Base-by-base conservation (phyloP, 2,113 vertebrate genomes). In the Chaetodon trifascialis region DNA sequence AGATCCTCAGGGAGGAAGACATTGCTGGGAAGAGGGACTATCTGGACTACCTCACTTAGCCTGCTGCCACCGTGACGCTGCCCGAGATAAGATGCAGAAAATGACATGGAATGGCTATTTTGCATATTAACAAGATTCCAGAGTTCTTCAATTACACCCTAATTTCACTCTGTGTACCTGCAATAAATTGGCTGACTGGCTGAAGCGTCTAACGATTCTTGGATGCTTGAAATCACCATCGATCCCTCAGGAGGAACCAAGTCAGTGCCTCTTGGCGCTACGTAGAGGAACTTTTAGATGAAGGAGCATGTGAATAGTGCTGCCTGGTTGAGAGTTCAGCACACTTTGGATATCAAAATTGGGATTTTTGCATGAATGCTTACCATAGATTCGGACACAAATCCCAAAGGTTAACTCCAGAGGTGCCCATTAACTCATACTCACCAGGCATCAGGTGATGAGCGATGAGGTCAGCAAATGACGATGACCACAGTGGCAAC, bases 401-500 rank as follows among this genome's bases (percentile, higher is more conserved):
- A 19, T 12, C 63, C 54, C 17, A 38, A 44, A 30, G 68, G 47
- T 15, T 2, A 3, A 47, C 16, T 44, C 17, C 30, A 59, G 4
- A 52, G 46, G 19, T 44, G n/a, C 11, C 0, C 4, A 5, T 55
- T 21, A 2, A 46, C 56, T 65, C 10, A n/a, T 11, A 10, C 44
- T 54, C 76, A 51, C 30, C 8, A 49, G 72, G 78, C 42, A 23
- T 51, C 4, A 3, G 69, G 54, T 80, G 52, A 60, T 49, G 59
- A 73, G 52, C 1, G 46, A 68, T 21, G 15, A 52, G 15, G 72
- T 23, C 38, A 15, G 68, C 10, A 10, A 60, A 23, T 0, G 19
- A 73, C 17, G 42, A 38, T 55, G 59, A 65, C 49, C 69, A 54
- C 55, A 15, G 73, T 36, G 64, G 68, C 54, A 52, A 55, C 64